Conservation (phyloP, 2,113 vertebrate species). For the Propithecus coquereli region DNA sequence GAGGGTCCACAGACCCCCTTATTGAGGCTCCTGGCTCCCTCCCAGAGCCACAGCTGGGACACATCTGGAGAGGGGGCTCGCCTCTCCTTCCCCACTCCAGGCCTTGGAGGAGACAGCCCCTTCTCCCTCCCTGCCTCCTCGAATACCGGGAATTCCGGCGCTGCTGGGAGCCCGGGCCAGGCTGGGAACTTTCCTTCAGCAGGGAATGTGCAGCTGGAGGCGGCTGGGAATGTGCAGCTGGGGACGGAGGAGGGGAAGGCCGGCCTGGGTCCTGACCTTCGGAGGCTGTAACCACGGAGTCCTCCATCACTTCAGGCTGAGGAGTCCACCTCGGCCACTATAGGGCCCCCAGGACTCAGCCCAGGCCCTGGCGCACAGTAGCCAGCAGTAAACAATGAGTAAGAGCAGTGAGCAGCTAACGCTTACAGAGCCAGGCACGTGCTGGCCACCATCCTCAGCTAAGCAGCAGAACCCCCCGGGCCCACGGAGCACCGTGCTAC, state of each 20-base stretch:
- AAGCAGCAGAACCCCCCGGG: not conserved
- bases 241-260: constrained; percentile 7
- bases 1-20: not conserved
- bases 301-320: not conserved
- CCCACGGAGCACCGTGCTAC: not conserved
- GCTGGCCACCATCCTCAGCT: not conserved
- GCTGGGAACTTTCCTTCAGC: constrained; percentile 61
- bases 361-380: not conserved
- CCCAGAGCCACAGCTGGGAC: constrained; percentile 56
- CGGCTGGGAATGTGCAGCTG: constrained; percentile 19
- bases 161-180: constrained; percentile 45
- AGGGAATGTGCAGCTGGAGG: constrained; percentile 54
- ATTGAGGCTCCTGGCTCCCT: not conserved
- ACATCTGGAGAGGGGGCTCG: constrained; percentile 16
- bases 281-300: not conserved
- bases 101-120: not conserved
- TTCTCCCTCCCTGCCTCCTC: constrained; percentile 60
- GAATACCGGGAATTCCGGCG: constrained; percentile 72
- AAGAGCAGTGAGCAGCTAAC: not conserved
- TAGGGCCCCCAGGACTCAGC: not conserved
- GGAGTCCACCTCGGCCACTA: not conserved
- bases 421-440: not conserved
- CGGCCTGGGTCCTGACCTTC: not conserved
- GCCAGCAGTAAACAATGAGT: not conserved
- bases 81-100: not conserved